Percentiles rank a stretch among this genome's conserved stretches.
Evolutionary conservation across 2,797 vertebrate genomes (phyloP).

Genomic region (Sebastiscus albofasciatus): DNA sequence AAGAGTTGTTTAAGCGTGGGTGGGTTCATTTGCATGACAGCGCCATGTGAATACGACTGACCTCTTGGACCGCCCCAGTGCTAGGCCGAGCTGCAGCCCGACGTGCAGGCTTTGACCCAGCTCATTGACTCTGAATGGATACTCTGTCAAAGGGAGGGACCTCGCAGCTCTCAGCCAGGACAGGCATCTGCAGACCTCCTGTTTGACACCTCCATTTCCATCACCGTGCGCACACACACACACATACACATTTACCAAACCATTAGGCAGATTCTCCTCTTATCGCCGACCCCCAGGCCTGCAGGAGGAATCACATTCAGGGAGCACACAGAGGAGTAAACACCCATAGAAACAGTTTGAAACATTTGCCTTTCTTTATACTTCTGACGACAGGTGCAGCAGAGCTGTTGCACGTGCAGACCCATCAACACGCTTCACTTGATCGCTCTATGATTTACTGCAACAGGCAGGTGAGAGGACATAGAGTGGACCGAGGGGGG

Average conservation of each 20-base stretch:
- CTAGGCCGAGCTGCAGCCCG: constrained; percentile 95
- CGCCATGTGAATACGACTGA: constrained; percentile 93
- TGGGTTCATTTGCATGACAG: constrained; percentile 99
- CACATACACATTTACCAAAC: constrained; percentile 12
- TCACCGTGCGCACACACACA: background rate
- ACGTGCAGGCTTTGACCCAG: constrained; percentile 96
- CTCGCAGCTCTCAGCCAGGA: constrained; percentile 85
- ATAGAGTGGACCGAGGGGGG: constrained; percentile 77
- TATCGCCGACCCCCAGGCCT: constrained; percentile 50
- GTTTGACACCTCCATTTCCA: constrained; percentile 80
- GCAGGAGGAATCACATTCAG: background rate
- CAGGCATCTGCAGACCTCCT: constrained; percentile 95
- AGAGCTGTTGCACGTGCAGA: constrained; percentile 89
- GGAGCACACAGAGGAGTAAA: constrained; percentile 29
- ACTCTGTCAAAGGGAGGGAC: constrained; percentile 96
- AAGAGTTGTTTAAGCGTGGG: constrained; percentile 97
- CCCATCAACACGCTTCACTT: constrained; percentile 91
- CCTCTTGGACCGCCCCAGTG: constrained; percentile 96
- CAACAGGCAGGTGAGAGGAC: constrained; percentile 95
- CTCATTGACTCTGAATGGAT: constrained; percentile 99
- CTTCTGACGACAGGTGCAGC: constrained; percentile 87
- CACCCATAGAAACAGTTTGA: constrained; percentile 26
- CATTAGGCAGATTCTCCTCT: constrained; percentile 48
- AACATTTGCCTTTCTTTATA: constrained; percentile 30
- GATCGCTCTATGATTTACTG: constrained; percentile 92